Evolutionary conservation across 2,113 vertebrate genomes (phyloP), one percentile per base, ranked within the genome.

Genomic region (Sander lucioperca): DNA sequence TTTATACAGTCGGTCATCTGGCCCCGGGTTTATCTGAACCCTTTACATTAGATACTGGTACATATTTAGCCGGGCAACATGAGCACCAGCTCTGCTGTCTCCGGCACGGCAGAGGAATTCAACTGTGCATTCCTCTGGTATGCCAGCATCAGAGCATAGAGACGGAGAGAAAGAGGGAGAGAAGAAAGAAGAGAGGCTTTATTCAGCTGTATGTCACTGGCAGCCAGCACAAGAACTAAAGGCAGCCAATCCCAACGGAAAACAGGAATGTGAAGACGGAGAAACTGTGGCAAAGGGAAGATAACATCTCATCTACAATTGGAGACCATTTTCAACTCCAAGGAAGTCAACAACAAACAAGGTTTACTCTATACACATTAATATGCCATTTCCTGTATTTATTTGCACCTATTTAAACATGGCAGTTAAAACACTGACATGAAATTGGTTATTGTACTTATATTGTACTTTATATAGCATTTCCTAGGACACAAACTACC

Each of bases 121-220:
- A 85, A 73, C 10, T 33, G 30, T 63, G 71, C 90, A 94, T 94
- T 94, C 92, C 91, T 86, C 74, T 82, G 74, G 74, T 92, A 92
- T 88, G 91, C 88, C 89, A 83, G 74, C 88, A 88, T 66, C 74
- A 77, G 47, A 82, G 76, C 58, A 70, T 4, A 48, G 43, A 78
- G 27, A 74, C 59, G 48, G 54, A 77, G 25, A 51, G 67, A 73
- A 15, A 66, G 77, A 71, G 53, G 56, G 23, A 43, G 30, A 69
- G 62, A 48, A 69, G 53, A 73, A 23, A 65, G 69, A 61, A 77
- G 70, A 47, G 47, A 80, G 61, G 71, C 82, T 83, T 79, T 74
- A 84, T 73, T 75, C 77, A 15, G 83, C 45, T 62, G 74, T 58
- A 62, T 71, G 77, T 86, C 84, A 77, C 63, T 53, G 70, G 74